Evolutionary conservation across 2,113 vertebrate species (phyloP).

Genomic region (Himantopus leucocephalus): DNA sequence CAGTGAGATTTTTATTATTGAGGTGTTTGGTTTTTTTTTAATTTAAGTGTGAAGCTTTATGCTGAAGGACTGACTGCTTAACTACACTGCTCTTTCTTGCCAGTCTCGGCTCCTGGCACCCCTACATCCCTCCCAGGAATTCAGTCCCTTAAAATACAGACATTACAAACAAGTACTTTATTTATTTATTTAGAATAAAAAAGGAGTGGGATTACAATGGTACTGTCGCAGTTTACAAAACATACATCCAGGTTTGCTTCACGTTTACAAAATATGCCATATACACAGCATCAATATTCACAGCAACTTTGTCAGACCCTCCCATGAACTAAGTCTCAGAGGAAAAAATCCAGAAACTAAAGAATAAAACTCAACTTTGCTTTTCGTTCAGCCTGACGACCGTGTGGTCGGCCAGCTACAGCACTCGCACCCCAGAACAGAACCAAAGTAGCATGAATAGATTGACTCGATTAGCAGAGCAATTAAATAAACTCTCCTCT

Average conservation of each 20-base stretch:
- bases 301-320: not conserved
- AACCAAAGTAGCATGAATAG: not conserved
- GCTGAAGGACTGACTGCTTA: not conserved
- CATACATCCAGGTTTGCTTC: not conserved
- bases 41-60: not conserved
- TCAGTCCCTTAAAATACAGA: not conserved
- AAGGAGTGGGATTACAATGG: conserved; percentile 31
- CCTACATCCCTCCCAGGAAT: not conserved
- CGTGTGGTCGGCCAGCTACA: fast-evolving
- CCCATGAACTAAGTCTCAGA: not conserved
- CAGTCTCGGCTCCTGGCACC: not conserved
- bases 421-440: fast-evolving
- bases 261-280: not conserved
- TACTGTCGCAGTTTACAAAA: conserved; percentile 34
- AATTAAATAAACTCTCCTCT: not conserved
- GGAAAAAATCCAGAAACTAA: not conserved
- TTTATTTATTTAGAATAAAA: conserved; percentile 62
- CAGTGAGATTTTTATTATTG: not conserved
- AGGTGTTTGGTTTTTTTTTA: no score
- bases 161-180: not conserved
- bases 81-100: not conserved
- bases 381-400: not conserved
- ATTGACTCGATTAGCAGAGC: not conserved
- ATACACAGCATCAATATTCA: not conserved
- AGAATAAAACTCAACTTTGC: not conserved